Conservation (phyloP, 2,888 invertebrate species). For the Oscheius myriophilus region DNA sequence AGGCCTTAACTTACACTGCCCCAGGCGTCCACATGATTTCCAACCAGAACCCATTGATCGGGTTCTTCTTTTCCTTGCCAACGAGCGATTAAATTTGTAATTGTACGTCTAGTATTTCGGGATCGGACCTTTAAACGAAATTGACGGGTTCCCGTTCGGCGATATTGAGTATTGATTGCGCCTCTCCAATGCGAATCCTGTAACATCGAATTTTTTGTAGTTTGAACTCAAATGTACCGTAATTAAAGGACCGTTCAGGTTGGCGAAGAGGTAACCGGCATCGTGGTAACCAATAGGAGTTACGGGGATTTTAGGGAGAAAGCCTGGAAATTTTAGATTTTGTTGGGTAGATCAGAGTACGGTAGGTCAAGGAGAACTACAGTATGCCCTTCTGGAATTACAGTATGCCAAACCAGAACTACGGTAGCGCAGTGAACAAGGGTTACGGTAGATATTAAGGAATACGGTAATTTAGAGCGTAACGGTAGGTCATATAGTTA, state of each 20-base stretch:
- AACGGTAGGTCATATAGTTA: too few relatives aligned
- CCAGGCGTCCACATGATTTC: slow-evolving; percentile 76
- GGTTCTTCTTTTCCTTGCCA: slow-evolving; percentile 69
- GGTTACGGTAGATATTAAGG: too few relatives aligned
- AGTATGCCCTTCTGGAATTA: too few relatives aligned
- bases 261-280: slow-evolving; percentile 39
- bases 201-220: neutral
- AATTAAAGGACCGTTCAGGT: slow-evolving; percentile 39
- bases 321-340: slow-evolving; percentile 7
- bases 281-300: slow-evolving; percentile 54
- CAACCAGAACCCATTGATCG: slow-evolving; percentile 74
- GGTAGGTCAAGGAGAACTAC: too few relatives aligned
- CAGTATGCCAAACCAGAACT: too few relatives aligned
- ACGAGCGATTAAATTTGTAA: slow-evolving; percentile 71
- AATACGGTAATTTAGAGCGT: too few relatives aligned
- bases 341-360: too few relatives aligned
- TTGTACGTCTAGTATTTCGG: slow-evolving; percentile 37
- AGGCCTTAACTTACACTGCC: slow-evolving; percentile 50
- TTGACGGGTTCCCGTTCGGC: slow-evolving; percentile 59
- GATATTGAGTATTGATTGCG: slow-evolving; percentile 49
- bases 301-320: slow-evolving; percentile 49
- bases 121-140: slow-evolving; percentile 46
- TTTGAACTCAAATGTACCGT: slow-evolving; percentile 6
- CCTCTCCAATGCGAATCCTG: slow-evolving; percentile 43
- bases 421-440: too few relatives aligned